A percentile compares a stretch with the other conserved stretches of the same genome.
These are phyloP conservation scores for Dasysyrphus tricinctus DNA, from an alignment of 2,888 invertebrate genomes.

Conservation along the genomic window DNA sequence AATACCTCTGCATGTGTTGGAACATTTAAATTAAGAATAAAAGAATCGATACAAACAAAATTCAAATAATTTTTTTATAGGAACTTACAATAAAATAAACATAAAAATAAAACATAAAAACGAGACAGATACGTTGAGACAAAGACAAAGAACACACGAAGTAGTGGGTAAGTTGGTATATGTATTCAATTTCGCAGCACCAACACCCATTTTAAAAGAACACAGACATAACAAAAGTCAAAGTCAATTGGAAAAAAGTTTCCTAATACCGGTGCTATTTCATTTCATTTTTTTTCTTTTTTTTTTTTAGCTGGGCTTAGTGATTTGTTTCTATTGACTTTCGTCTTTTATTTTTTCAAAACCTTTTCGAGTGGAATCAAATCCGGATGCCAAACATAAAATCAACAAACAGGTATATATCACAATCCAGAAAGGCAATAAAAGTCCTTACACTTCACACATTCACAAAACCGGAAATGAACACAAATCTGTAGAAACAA, in stretches of 20 bases:
- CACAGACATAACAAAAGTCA: slow-evolving; percentile 35
- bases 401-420: slow-evolving; percentile 64
- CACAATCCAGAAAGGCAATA: slow-evolving; percentile 40
- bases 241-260: slow-evolving; percentile 67
- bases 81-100: slow-evolving; percentile 13
- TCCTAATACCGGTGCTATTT: slow-evolving; percentile 30
- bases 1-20: not conserved
- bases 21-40: slow-evolving; percentile 35
- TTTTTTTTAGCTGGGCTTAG: not conserved
- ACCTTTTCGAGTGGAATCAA: slow-evolving; percentile 48
- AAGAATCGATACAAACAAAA: slow-evolving; percentile 24
- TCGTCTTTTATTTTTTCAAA: slow-evolving; percentile 6
- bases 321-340: slow-evolving; percentile 45
- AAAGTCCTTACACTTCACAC: slow-evolving; percentile 59
- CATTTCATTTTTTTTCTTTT: not conserved
- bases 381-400: slow-evolving; percentile 60
- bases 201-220: slow-evolving; percentile 11
- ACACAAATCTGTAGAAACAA: slow-evolving; percentile 44
- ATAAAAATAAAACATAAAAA: not conserved
- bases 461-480: slow-evolving; percentile 63
- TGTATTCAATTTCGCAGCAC: slow-evolving; percentile 31
- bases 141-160: slow-evolving; percentile 24
- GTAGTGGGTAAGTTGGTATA: slow-evolving; percentile 19
- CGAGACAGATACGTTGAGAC: slow-evolving; percentile 34
- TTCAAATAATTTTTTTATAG: slow-evolving; percentile 28